These are phyloP conservation scores for Nyctibius grandis DNA, from an alignment of 2,797 vertebrate genomes.

Conservation along the genomic window DNA sequence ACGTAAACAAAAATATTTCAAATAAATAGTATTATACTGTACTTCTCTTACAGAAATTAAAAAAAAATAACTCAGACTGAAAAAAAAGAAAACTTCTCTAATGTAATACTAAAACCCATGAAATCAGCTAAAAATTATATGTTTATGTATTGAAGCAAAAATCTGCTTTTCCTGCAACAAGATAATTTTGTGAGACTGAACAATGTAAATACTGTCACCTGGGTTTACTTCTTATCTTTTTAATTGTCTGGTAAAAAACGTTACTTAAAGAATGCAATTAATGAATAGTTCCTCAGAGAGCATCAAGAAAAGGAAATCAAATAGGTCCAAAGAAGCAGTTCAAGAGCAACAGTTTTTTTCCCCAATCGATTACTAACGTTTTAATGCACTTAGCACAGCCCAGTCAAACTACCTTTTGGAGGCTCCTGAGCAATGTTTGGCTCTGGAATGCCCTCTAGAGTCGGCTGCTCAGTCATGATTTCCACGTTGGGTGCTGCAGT, in stretches of 20 bases:
- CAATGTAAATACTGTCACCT: not conserved
- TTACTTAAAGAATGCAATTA: not conserved
- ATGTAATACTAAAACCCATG: not conserved
- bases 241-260: not conserved
- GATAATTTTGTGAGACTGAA: not conserved
- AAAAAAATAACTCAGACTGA: not conserved
- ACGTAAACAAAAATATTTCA: not conserved
- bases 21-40: not conserved
- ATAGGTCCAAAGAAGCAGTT: not conserved
- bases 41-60: not conserved
- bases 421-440: constrained; percentile 60
- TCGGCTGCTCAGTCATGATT: constrained; percentile 42
- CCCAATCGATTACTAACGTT: rapidly evolving
- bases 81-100: not conserved
- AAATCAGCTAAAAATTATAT: not conserved
- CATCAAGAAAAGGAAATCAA: not conserved
- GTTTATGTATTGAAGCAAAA: not conserved
- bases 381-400: not conserved
- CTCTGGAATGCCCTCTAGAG: constrained; percentile 48
- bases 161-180: not conserved
- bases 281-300: not conserved
- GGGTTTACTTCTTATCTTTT: not conserved
- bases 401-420: constrained; percentile 64
- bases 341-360: not conserved
- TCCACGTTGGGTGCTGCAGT: constrained; percentile 56